Base-by-base conservation (phyloP, 2,797 vertebrate genomes). In the Monodelphis domestica region DNA sequence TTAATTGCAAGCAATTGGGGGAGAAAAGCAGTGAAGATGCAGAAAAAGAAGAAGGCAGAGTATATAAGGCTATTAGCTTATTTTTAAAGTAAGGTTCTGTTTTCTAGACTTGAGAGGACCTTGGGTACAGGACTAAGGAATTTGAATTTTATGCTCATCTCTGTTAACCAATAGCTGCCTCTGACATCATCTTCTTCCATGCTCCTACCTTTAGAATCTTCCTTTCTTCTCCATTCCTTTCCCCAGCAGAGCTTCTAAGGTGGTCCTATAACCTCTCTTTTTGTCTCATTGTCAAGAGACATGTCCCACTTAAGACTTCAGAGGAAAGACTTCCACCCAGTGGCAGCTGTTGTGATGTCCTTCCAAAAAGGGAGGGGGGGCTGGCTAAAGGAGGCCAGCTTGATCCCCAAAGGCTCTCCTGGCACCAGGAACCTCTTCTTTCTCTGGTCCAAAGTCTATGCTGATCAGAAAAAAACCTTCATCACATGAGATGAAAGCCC, bases 401-500 rank as follows among this genome's bases (percentile, higher is more conserved):
- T 12, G 57, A 38, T 94, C 88, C 78, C 90, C 3, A 29, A 54
- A 89, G 59, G 26, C 24, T 52, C 54, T 78, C 88, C 3, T 0
- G n/a, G 53, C n/a, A 38, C 1, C 12, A 30, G 26, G 33, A 90
- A 17, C 38, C 84, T 0, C 0, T 28, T 52, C 89, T 88, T 28
- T 57, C 33, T 50, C 84, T 55, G 9, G 87, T 59, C 91, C 54
- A 93, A 90, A 94, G 92, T 90, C 90, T 90, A 95, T 92, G 95
- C 93, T 96, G 95, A 95, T 14, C 0, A 0, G 45, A 4, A 0
- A 26, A 90, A 63, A 84, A 90, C 4, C 54, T 89, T 5, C 9
- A 63, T 53, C 94, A 29, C 29, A 2, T 50, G 54, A 94, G 92
- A 97, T 90, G 90, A 97, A 95, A 97, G 94, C 38, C 33, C 24